Evolutionary conservation across 2,113 vertebrate genomes (phyloP).

Genomic region (Lanius ludovicianus): DNA sequence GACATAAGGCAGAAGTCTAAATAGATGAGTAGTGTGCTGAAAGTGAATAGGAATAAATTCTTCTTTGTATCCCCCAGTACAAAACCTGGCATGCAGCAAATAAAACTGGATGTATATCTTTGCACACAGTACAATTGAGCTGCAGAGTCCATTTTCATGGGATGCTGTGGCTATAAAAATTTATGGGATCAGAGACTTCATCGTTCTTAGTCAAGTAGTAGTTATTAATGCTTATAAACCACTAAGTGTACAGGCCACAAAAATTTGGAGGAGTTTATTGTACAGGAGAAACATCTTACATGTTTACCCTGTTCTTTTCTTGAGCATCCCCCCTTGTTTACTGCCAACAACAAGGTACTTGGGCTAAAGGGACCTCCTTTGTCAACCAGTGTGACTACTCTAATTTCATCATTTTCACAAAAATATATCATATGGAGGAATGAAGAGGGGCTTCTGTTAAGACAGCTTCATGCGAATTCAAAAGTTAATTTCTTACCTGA

Average conservation of each 20-base stretch:
- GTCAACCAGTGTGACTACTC: not conserved
- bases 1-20: not conserved
- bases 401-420: not conserved
- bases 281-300: not conserved
- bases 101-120: not conserved
- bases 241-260: not conserved
- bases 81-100: not conserved
- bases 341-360: not conserved
- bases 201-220: not conserved
- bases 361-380: not conserved
- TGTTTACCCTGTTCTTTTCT: not conserved
- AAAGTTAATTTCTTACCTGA: not conserved
- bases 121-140: not conserved
- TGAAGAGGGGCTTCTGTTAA: not conserved
- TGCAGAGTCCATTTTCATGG: not conserved
- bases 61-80: not conserved
- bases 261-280: not conserved
- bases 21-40: not conserved
- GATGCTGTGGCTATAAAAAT: not conserved
- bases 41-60: not conserved
- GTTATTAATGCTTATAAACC: not conserved
- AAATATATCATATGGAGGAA: not conserved
- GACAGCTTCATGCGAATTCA: not conserved
- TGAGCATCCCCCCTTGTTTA: not conserved
- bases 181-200: not conserved